phyloP scores from a whole-genome alignment of 2,888 invertebrate species.

The Papilio demoleus region DNA sequence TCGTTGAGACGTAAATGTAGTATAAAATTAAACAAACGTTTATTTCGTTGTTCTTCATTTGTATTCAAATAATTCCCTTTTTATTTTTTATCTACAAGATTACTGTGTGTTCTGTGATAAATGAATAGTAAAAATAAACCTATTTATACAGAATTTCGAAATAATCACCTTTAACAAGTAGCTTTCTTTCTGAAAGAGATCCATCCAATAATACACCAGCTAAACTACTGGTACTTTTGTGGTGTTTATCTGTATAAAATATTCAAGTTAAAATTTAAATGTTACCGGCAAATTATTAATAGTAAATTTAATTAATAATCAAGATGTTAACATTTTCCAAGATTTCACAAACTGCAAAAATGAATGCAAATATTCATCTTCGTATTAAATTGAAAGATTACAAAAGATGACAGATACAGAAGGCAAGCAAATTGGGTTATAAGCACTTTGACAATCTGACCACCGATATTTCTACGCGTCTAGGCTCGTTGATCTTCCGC shows the following conservation, averaged over 20 bases:
- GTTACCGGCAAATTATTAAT: not conserved
- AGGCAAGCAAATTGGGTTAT: not conserved
- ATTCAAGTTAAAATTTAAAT: not conserved
- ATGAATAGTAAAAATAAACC: not conserved
- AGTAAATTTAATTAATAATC: not conserved
- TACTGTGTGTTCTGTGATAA: not conserved
- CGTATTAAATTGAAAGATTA: not conserved
- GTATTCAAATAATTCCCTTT: too few species aligned
- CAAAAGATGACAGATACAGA: not conserved
- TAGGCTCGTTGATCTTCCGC: not conserved
- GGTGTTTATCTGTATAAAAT: conserved; percentile 69
- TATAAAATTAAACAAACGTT: not conserved
- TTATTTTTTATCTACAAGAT: not conserved
- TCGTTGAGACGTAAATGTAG: not conserved
- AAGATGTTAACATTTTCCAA: not conserved
- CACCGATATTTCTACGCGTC: not conserved
- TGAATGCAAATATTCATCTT: too few species aligned
- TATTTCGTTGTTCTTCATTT: not conserved
- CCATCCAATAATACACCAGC: conserved; percentile 64
- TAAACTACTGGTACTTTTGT: conserved; percentile 76
- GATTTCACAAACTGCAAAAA: not conserved
- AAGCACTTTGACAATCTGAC: not conserved
- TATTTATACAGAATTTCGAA: not conserved
- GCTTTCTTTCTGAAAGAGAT: conserved; percentile 71
- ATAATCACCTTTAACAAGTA: conserved; percentile 63